Evolutionary conservation across 92 coral and sea anemone genomes (phyloP).

Genomic region (Plumapathes pennacea): DNA sequence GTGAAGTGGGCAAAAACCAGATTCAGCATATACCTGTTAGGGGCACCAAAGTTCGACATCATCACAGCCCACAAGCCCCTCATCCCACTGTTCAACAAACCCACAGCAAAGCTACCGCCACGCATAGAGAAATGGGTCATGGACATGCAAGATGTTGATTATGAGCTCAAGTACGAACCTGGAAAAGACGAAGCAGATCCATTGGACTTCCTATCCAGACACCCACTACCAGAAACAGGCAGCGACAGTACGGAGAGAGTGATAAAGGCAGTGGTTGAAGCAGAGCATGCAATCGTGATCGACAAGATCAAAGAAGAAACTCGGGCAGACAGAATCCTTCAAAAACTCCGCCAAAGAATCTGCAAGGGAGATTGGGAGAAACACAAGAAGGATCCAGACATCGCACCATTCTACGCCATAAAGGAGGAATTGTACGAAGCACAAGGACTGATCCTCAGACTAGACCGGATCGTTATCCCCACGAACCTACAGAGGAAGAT

Average conservation of each 20-base stretch:
- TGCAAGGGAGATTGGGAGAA: constrained; percentile 21
- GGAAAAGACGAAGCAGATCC: constrained; percentile 50
- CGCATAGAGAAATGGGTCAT: constrained; percentile 54
- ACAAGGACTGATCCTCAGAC: constrained; percentile 19
- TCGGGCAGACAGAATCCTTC: constrained; percentile 12
- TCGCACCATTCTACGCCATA: constrained; percentile 18
- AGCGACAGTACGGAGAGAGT: too few species aligned
- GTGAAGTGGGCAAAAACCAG: constrained; percentile 55
- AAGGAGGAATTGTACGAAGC: constrained; percentile 28
- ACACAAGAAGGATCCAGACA: constrained; percentile 9
- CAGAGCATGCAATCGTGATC: constrained; percentile 37
- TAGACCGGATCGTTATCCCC: constrained; percentile 15
- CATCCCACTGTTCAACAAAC: constrained; percentile 48
- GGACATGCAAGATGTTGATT: constrained; percentile 65
- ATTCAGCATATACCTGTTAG: constrained; percentile 36
- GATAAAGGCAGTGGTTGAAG: constrained; percentile 1
- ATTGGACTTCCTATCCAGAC: constrained; percentile 30
- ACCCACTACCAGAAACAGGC: too few species aligned
- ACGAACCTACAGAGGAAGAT: constrained; percentile 14
- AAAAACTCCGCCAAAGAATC: constrained; percentile 10
- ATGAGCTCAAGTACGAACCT: constrained; percentile 38
- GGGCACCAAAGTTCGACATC: constrained; percentile 56
- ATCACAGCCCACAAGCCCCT: constrained; percentile 62
- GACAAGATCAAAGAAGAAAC: constrained; percentile 49
- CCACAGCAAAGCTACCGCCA: constrained; percentile 52